These are phyloP conservation scores for Leptinotarsa juncta DNA, from an alignment of 2,888 invertebrate genomes.

Conservation along the genomic window DNA sequence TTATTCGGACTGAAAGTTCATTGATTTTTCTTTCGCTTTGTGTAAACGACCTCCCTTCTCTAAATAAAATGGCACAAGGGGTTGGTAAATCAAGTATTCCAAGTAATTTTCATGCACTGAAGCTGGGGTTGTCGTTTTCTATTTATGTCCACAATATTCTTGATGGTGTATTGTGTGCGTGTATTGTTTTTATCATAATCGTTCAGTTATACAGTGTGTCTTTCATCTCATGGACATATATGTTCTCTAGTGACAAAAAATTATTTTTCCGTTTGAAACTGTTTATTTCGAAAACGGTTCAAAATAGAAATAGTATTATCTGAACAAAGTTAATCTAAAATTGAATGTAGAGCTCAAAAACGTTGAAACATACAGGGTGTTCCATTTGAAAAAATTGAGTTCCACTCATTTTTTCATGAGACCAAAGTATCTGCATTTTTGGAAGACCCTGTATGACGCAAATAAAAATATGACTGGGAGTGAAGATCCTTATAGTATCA, in stretches of 20 bases:
- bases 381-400: no score
- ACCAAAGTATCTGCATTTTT: no score
- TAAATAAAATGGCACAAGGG: constrained; percentile 25
- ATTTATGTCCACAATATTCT: constrained; percentile 10
- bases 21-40: constrained; percentile 53
- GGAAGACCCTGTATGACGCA: no score
- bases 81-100: constrained; percentile 32
- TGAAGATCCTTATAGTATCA: no score
- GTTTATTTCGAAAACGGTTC: no score
- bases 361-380: no score
- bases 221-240: not conserved
- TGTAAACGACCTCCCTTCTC: constrained; percentile 31
- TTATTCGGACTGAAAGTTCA: constrained; percentile 54
- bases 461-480: no score
- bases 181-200: not conserved
- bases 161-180: not conserved
- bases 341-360: no score
- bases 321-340: no score
- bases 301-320: no score
- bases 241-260: not conserved
- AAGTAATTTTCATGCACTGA: constrained; percentile 26
- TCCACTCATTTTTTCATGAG: no score
- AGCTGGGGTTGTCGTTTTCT: constrained; percentile 18
- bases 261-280: not conserved
- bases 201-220: not conserved